These are phyloP conservation scores for Euglossa dilemma DNA, from an alignment of 1,140 invertebrate genomes.

Conservation along the genomic window DNA sequence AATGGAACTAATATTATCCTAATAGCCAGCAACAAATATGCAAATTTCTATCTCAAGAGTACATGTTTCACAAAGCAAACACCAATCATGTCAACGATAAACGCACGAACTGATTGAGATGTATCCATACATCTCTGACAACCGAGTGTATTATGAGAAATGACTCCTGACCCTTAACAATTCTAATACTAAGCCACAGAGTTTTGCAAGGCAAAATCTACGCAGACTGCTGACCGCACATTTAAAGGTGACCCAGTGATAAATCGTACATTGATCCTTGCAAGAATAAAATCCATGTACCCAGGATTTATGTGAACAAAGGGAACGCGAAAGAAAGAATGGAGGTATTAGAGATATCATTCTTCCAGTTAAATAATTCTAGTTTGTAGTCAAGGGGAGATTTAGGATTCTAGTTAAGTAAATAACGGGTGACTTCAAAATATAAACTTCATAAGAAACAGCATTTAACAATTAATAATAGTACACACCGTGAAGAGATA, in stretches of 20 bases:
- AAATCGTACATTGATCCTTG: slow-evolving; percentile 5
- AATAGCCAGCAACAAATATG: not conserved
- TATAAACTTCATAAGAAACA: too few species aligned
- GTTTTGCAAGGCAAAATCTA: not conserved
- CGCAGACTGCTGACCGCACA: not conserved
- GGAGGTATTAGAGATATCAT: not conserved
- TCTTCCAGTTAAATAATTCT: not conserved
- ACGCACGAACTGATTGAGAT: not conserved
- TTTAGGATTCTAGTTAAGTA: not conserved
- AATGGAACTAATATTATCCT: too few species aligned
- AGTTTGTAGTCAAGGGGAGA: too few species aligned
- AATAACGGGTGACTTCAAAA: not conserved
- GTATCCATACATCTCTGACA: slow-evolving; percentile 36
- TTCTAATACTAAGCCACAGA: not conserved
- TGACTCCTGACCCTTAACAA: slow-evolving; percentile 41
- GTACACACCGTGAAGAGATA: too few species aligned
- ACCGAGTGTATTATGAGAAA: slow-evolving; percentile 8
- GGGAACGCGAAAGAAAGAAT: not conserved
- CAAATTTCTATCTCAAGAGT: not conserved
- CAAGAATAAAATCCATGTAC: not conserved
- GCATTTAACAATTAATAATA: too few species aligned
- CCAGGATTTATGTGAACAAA: not conserved
- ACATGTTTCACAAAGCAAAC: not conserved
- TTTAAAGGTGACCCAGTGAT: not conserved
- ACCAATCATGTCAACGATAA: not conserved